Evolutionary conservation across 2,888 invertebrate species (phyloP).

Genomic region (Yponomeuta malinellus): DNA sequence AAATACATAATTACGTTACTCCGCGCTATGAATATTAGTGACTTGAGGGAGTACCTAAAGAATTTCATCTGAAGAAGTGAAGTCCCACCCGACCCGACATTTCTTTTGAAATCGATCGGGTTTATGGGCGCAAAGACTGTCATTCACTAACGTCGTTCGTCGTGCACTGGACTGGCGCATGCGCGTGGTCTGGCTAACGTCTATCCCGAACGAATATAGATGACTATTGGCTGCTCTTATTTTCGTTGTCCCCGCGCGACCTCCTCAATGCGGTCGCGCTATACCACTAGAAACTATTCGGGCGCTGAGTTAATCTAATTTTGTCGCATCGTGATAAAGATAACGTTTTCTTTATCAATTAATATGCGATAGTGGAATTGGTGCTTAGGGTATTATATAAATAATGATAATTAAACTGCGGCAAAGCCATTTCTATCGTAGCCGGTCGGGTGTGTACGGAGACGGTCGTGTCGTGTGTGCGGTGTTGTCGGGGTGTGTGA

Average conservation of each 20-base stretch:
- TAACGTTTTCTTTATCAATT: conserved; percentile 65
- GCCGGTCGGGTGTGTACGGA: conserved; percentile 41
- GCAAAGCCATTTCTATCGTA: conserved; percentile 30
- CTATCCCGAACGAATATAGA: conserved; percentile 66
- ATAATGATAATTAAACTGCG: conserved; percentile 58
- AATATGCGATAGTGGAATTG: conserved; percentile 50
- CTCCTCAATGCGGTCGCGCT: conserved; percentile 61
- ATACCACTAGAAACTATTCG: conserved; percentile 50
- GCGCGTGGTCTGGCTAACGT: conserved; percentile 67
- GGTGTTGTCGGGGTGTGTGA: conserved; percentile 30
- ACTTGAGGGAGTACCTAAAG: no score
- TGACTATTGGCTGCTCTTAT: conserved; percentile 55
- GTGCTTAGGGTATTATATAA: conserved; percentile 53
- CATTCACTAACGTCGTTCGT: conserved; percentile 66
- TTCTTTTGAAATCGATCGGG: conserved; percentile 68
- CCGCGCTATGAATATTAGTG: no score
- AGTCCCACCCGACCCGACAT: conserved; percentile 28
- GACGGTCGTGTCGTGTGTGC: conserved; percentile 30
- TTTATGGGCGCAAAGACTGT: conserved; percentile 60
- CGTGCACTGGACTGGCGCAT: conserved; percentile 59
- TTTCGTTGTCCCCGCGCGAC: conserved; percentile 49
- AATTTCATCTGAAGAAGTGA: neutral
- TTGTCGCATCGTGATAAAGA: conserved; percentile 69
- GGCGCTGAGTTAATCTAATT: conserved; percentile 51
- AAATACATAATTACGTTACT: no score